Percentiles rank a stretch among this genome's conserved stretches.
Conservation (phyloP, 2,888 invertebrate genomes). For the Netelia fuscicornis region DNA sequence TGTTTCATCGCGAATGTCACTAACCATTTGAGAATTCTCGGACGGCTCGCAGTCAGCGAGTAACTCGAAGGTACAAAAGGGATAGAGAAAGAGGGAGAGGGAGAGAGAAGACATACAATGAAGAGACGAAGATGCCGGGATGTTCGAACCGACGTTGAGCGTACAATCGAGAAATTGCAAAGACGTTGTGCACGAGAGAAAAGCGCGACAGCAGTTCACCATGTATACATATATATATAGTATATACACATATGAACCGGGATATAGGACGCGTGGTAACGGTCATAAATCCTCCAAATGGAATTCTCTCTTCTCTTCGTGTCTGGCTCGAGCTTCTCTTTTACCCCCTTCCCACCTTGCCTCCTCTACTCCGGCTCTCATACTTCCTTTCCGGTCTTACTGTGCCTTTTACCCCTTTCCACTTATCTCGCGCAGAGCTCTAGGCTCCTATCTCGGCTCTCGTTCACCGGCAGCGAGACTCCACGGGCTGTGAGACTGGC, state of each 20-base stretch:
- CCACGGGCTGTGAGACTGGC: constrained; percentile 39
- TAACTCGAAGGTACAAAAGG: background rate
- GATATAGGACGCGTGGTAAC: constrained; percentile 69
- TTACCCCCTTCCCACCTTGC: constrained; percentile 31
- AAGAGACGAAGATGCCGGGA: constrained; percentile 31
- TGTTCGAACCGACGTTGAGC: constrained; percentile 42
- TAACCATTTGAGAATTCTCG: background rate
- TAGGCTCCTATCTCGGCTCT: constrained; percentile 8
- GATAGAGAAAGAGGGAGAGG: background rate
- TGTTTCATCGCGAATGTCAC: constrained; percentile 26
- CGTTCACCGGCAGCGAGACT: constrained; percentile 45
- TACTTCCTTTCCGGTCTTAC: constrained; percentile 22
- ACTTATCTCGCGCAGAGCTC: constrained; percentile 32
- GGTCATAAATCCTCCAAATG: constrained; percentile 79
- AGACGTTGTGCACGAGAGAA: constrained; percentile 50
- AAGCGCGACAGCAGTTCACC: constrained; percentile 47
- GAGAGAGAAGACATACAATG: constrained; percentile 18
- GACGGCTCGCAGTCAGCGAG: background rate
- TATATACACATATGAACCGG: constrained; percentile 1
- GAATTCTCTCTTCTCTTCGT: constrained; percentile 70
- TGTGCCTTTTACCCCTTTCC: constrained; percentile 16
- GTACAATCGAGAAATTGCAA: constrained; percentile 59
- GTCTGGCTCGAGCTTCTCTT: constrained; percentile 56
- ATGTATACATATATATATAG: constrained; percentile 8
- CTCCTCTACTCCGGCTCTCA: constrained; percentile 23